Evolutionary conservation across 1,140 invertebrate genomes (phyloP).

Genomic region (Thaumatotibia leucotreta): DNA sequence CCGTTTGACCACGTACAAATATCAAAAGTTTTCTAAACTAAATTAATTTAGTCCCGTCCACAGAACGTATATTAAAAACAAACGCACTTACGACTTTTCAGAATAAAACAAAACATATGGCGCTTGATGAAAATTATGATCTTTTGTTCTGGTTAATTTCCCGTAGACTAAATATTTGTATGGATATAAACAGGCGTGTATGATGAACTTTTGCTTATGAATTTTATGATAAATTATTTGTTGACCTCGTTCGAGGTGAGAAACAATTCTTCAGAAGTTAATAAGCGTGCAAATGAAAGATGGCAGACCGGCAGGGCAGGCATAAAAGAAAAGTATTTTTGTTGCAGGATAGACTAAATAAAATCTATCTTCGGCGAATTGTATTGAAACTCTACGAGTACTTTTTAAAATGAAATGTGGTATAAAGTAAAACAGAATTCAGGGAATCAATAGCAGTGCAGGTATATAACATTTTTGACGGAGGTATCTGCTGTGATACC

Average conservation of each 20-base stretch:
- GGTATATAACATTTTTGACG: too few species aligned
- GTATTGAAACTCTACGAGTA: too few species aligned
- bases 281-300: background rate
- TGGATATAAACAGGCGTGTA: background rate
- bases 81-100: background rate
- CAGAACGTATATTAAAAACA: too few species aligned
- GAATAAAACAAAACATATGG: background rate
- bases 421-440: too few species aligned
- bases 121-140: background rate
- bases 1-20: too few species aligned
- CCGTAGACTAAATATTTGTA: constrained; percentile 1
- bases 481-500: too few species aligned
- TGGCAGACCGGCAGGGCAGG: background rate
- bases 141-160: background rate
- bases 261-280: background rate
- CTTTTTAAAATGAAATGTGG: too few species aligned
- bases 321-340: background rate
- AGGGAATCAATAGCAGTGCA: too few species aligned
- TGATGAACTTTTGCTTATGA: background rate
- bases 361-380: background rate
- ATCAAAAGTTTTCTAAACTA: too few species aligned
- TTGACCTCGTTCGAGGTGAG: background rate
- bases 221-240: background rate
- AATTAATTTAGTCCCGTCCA: too few species aligned
- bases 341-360: background rate